Base-by-base conservation (phyloP, 2,888 invertebrate species). In the Ametastegia equiseti region DNA sequence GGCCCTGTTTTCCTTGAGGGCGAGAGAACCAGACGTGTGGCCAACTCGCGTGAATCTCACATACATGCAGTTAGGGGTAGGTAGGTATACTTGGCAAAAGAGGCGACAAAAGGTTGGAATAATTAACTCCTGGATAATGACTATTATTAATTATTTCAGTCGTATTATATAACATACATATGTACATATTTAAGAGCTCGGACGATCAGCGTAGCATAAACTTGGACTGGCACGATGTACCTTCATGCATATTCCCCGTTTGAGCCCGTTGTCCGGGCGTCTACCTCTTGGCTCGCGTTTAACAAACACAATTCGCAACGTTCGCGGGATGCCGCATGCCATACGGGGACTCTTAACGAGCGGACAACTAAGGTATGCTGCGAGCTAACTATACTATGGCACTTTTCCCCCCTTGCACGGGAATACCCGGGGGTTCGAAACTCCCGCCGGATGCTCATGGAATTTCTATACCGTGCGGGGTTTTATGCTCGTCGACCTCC, bases 301-400 rank as follows among this genome's bases (percentile, higher is more conserved):
- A 54, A 75, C 75, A 85, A 86, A 86, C 87, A 87, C 84, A 75
- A 75, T 45, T 54, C 75, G 36, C 57, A 36, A 60, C 54, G 81
- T 50, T 63, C 39, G 80, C 77, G 75, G 75, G 36, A 50, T 30
- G 60, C 78, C 78, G 84, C 84, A 42, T 42, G 90, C 88, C 91
- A 91, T 91, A 91, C 91, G 91, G 91, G 90, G 88, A 89, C 90
- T 88, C 90, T 91, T 91, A 91, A 91, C 90, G 90, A 90, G 90
- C 90, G 89, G 91, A 91, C 91, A 91, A 91, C 91, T 91, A 91
- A 91, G 91, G 91, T 91, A 91, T 91, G 91, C 89, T 63, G 78
- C 65, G 36, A 78, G 78, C 27, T 78, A 78, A 78, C 78, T 63
- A 39, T 78, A 42, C 78, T 30, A 54, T 45, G 54, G 60, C 39